Evolutionary conservation across 2,113 vertebrate species (phyloP).

Genomic region (Plectropomus leopardus): DNA sequence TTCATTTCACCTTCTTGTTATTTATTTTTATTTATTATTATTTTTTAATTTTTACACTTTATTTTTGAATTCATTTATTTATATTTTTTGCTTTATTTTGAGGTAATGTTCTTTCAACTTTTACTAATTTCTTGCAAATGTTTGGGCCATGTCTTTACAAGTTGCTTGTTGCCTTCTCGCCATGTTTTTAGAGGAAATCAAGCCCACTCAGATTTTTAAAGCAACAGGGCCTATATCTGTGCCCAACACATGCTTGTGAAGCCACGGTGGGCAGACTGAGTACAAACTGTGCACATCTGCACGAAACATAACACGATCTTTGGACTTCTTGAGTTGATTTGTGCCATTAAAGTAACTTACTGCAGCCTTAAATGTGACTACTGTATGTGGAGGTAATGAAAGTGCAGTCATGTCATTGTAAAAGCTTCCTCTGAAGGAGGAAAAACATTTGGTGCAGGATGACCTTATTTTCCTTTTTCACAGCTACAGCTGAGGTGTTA

Average conservation of each 20-base stretch:
- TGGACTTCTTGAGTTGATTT: constrained; percentile 19
- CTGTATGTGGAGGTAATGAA: background rate
- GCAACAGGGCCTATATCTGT: background rate
- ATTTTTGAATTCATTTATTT: no score
- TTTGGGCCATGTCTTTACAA: no score
- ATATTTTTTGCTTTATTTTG: no score
- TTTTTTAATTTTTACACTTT: no score
- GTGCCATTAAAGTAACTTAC: background rate
- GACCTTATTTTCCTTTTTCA: background rate
- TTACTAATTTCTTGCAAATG: no score
- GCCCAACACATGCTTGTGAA: background rate
- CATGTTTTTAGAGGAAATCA: no score
- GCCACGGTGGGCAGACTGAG: background rate
- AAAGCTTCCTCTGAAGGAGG: background rate
- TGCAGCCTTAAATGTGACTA: background rate
- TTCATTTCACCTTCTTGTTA: no score
- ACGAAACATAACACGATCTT: constrained; percentile 23
- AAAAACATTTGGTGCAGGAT: background rate
- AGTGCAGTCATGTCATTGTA: background rate
- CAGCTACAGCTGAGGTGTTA: background rate
- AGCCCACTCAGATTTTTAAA: no score
- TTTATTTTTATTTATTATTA: no score
- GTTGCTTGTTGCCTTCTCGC: no score
- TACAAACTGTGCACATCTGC: constrained; percentile 3
- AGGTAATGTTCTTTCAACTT: no score